Evolutionary conservation across 2,113 vertebrate genomes (phyloP).

Genomic region (Anhinga anhinga): DNA sequence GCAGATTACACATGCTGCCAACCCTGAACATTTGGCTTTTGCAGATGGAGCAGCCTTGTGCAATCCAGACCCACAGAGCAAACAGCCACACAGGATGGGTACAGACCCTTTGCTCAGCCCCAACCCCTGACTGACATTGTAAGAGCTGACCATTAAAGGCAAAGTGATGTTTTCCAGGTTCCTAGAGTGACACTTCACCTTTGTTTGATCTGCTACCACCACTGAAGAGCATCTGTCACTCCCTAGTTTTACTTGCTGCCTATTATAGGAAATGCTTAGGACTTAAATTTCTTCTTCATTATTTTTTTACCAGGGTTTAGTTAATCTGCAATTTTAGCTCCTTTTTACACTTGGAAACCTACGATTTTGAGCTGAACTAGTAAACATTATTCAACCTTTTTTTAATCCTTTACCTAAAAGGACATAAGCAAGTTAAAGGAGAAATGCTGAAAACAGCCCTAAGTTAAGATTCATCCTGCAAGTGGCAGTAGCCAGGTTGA

Average conservation of each 20-base stretch:
- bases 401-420: neutral
- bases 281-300: neutral
- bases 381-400: neutral
- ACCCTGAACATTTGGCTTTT: neutral
- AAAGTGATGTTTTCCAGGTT: neutral
- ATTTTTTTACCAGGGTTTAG: neutral
- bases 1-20: neutral
- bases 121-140: neutral
- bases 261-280: neutral
- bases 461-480: neutral
- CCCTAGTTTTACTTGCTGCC: neutral
- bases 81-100: neutral
- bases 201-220: neutral
- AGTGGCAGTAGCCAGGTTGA: neutral
- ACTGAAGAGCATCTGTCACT: neutral
- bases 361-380: neutral
- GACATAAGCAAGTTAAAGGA: neutral
- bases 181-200: neutral
- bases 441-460: neutral
- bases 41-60: rapidly evolving
- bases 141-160: neutral
- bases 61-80: rapidly evolving
- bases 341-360: neutral
- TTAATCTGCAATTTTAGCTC: neutral
- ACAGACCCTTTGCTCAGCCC: neutral